Evolutionary conservation across 2,797 vertebrate species (phyloP), one percentile per base, ranked within the genome.

Genomic region (Euphonia xanthogaster): DNA sequence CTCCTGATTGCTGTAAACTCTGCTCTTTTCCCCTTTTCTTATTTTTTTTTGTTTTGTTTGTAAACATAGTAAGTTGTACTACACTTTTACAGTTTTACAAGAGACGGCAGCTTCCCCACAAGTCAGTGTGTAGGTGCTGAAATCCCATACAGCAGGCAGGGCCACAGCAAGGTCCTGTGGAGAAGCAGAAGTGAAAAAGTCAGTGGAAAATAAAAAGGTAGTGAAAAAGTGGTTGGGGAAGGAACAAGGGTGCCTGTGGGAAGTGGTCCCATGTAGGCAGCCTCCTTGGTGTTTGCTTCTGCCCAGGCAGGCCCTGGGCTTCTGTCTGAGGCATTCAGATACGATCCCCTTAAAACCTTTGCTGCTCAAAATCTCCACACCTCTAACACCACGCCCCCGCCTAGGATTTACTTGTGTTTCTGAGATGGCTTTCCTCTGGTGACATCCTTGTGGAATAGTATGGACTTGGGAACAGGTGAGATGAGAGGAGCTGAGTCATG

Each of bases 201-300:
- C 71, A 47, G 14, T 50, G 19, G 24, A 74, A 77, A 85, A 27
- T 42, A 35, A 79, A 82, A 95, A 74, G 44, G 22, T 6, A 2
- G 19, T 63, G 42, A 74, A 74, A 73, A 84, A 45, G 13, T 39
- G 30, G 1, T 10, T 65, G 24, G 6, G 54, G 27, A 88, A 53
- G 45, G n/a, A 70, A 6, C 0, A 0, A 65, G 30, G 5, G 7
- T 35, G 20, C 14, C 45, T 76, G 13, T 1, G 7, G 77, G 28
- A 70, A 74, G 25, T 16, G 7, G 47, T 70, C 16, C 20, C 7
- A 2, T 10, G 8, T 28, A n/a, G 39, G 60, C 47, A 42, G 10
- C 6, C 45, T 45, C 12, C 30, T 39, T 65, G 11, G 33, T 22
- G 9, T 30, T 27, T 75, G 2, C 14, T 79, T 67, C 47, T 75